Conservation (phyloP, 2,113 vertebrate species). For the Eudyptes chrysolophus region DNA sequence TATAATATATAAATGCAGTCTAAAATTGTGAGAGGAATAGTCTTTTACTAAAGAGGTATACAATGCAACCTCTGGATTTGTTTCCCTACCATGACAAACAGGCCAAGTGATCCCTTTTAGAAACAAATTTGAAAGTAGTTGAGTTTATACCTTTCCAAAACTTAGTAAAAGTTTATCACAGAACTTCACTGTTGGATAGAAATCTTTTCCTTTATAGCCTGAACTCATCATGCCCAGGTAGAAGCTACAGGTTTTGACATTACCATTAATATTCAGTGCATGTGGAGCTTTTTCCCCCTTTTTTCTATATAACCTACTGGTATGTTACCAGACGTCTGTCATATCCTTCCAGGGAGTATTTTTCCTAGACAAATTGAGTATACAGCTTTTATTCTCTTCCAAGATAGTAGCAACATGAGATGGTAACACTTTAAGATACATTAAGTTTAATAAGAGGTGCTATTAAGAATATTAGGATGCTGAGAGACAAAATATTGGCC, state of each 20-base stretch:
- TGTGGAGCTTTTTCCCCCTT: fast-evolving
- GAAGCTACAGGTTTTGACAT: background rate
- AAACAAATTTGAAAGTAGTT: background rate
- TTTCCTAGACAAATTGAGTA: background rate
- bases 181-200: background rate
- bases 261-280: background rate
- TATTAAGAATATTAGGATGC: background rate
- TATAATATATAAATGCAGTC: background rate
- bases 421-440: background rate
- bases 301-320: background rate
- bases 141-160: background rate
- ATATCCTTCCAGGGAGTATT: background rate
- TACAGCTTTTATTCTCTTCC: background rate
- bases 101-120: background rate
- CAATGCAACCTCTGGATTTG: background rate
- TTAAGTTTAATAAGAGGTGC: background rate
- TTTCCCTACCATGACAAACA: background rate
- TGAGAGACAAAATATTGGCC: background rate
- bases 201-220: background rate
- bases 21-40: background rate
- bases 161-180: background rate
- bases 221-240: background rate
- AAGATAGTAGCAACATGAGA: background rate
- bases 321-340: background rate
- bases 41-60: background rate